Conservation (phyloP, 2,113 vertebrate species). For the Paramisgurnus dabryanus region DNA sequence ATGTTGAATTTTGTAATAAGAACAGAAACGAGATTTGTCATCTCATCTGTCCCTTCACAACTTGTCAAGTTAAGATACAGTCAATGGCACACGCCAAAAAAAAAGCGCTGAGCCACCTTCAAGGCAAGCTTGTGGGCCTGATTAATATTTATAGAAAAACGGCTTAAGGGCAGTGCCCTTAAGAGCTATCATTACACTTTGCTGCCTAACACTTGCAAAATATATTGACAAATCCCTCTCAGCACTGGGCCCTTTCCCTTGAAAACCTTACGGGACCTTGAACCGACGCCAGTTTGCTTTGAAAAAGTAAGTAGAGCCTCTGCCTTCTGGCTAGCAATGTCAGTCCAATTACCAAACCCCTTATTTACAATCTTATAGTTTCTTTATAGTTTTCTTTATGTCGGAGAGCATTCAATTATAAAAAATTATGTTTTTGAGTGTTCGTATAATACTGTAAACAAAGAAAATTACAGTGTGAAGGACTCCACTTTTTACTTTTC, state of each 20-base stretch:
- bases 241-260: slow-evolving; percentile 44
- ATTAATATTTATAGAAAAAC: slow-evolving; percentile 79
- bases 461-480: too few relatives aligned
- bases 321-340: slow-evolving; percentile 22
- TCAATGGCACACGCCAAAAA: slow-evolving; percentile 67
- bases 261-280: slow-evolving; percentile 47
- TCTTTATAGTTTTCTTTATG: not conserved
- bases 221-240: slow-evolving; percentile 74
- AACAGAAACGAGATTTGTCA: slow-evolving; percentile 67
- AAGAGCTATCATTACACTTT: slow-evolving; percentile 70
- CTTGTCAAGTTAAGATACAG: slow-evolving; percentile 68
- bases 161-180: slow-evolving; percentile 74
- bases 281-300: slow-evolving; percentile 52
- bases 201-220: slow-evolving; percentile 69
- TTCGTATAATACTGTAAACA: not conserved
- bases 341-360: slow-evolving; percentile 25
- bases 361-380: slow-evolving; percentile 38
- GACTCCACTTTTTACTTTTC: too few relatives aligned
- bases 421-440: not conserved
- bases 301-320: slow-evolving; percentile 48
- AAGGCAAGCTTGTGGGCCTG: slow-evolving; percentile 70
- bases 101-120: slow-evolving; percentile 71
- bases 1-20: slow-evolving; percentile 41
- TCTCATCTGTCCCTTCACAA: slow-evolving; percentile 63
- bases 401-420: slow-evolving; percentile 18